phyloP scores from a whole-genome alignment of 2,113 vertebrate genomes.

The Menura novaehollandiae region DNA sequence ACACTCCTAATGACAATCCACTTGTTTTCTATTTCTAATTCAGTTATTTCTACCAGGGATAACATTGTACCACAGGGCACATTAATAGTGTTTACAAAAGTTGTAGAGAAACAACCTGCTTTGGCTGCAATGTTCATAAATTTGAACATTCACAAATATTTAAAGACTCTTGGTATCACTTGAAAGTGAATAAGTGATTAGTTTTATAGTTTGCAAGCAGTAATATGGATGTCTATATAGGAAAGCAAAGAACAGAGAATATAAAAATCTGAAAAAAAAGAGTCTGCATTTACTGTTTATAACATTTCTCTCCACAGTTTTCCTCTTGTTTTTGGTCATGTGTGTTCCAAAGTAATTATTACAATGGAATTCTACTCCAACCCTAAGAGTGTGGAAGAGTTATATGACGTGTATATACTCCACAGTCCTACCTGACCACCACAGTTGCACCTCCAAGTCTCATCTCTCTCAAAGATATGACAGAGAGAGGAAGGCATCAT shows the following conservation, averaged over 20 bases:
- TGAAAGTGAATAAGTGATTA: not conserved
- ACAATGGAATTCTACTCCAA: not conserved
- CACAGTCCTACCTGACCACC: not conserved
- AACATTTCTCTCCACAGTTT: not conserved
- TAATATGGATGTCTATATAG: not conserved
- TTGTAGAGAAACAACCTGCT: not conserved
- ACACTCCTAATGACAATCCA: not conserved
- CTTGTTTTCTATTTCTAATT: not conserved
- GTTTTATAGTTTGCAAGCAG: not conserved
- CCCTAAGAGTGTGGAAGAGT: not conserved
- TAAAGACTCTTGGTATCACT: not conserved
- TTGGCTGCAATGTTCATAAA: not conserved
- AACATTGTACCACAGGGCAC: not conserved
- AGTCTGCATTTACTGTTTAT: not conserved
- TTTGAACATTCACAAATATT: not conserved
- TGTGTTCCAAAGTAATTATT: not conserved
- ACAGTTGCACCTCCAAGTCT: not conserved
- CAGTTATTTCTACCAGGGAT: not conserved
- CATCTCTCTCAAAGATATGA: not conserved
- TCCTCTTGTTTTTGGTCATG: not conserved
- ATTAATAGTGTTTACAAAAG: not conserved
- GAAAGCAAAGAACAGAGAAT: not conserved
- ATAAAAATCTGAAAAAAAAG: not conserved
- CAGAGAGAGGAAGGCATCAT: not conserved
- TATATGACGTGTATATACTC: not conserved